Evolutionary conservation across 1,140 invertebrate genomes (phyloP).

Genomic region (Mycetomoellerius zeteki): DNA sequence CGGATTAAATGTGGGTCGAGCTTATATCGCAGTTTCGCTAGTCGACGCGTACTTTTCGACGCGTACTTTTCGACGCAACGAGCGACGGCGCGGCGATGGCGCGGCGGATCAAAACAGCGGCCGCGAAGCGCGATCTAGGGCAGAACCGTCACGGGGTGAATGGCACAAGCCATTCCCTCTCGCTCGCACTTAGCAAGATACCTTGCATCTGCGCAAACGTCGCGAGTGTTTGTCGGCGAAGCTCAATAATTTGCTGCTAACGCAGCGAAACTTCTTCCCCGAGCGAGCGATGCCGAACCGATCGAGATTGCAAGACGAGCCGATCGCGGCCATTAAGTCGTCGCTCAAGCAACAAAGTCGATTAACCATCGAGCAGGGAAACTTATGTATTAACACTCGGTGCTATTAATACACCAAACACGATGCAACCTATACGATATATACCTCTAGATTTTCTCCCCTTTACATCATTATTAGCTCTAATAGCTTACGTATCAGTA

Average conservation of each 20-base stretch:
- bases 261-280: constrained; percentile 29
- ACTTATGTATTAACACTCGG: not conserved
- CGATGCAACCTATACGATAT: constrained; percentile 16
- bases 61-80: constrained; percentile 44
- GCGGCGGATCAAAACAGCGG: constrained; percentile 58
- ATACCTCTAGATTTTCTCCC: not conserved
- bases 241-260: constrained; percentile 72
- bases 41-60: constrained; percentile 41
- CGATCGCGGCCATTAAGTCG: constrained; percentile 33
- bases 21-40: constrained; percentile 37
- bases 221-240: constrained; percentile 54
- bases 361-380: constrained; percentile 27
- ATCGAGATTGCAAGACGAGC: constrained; percentile 24
- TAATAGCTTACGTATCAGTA: not conserved
- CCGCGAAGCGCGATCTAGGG: constrained; percentile 70
- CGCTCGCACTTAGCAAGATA: constrained; percentile 52
- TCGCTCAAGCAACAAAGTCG: constrained; percentile 38
- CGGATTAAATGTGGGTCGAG: constrained; percentile 23
- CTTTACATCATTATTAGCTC: constrained; percentile 22
- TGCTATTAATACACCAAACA: constrained; percentile 19
- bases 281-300: constrained; percentile 1
- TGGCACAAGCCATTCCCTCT: constrained; percentile 62
- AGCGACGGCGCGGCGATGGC: not conserved
- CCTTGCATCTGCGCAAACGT: constrained; percentile 74
- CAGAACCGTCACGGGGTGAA: constrained; percentile 74